Base-by-base conservation (phyloP, 2,888 invertebrate species). In the Melanophora roralis region DNA sequence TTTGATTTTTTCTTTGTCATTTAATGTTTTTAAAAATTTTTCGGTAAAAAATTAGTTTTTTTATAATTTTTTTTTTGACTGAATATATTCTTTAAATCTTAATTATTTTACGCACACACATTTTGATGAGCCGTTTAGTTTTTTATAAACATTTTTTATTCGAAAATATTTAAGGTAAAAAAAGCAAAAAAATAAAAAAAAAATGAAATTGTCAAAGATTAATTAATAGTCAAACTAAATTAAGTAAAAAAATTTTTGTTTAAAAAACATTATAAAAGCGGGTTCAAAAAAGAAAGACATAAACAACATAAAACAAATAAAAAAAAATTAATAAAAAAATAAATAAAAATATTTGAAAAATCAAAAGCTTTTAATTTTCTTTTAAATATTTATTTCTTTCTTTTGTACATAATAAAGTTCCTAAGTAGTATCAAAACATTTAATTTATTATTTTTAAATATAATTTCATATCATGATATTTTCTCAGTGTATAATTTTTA, bases 341-440 rank as follows among this genome's bases (percentile, higher is more conserved):
- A n/a, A 27, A 27, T 5, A 27, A 27, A 27, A 27, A 27, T 27
- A 27, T 27, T 27, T 59, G 51, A 36, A 38, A 40, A 51, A 12
- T 11, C n/a, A n/a, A n/a, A n/a, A 14, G 12, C 16, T 16, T 23
- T 16, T 60, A 49, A 40, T 45, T 32, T 43, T 23, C 40, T 32
- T 27, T 60, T 64, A 74, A 73, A 62, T 19, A n/a, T 27, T 53
- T 80, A 14, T 60, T 67, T 65, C 6, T 57, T 62, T 64, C 9
- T 57, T 69, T 59, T 78, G 38, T 64, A 34, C 64, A 51, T 68
- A 71, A 71, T 74, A 78, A 74, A 74, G 53, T 78, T 71, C 45
- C 81, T 81, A 81, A 75, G 74, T 74, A 78, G 81, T 81, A 81
- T 81, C 81, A 81, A 81, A 81, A 81, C 78, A 73, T 78, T 81